These are phyloP conservation scores for Drosophila falleni DNA, from an alignment of 2,888 invertebrate species.

Conservation along the genomic window DNA sequence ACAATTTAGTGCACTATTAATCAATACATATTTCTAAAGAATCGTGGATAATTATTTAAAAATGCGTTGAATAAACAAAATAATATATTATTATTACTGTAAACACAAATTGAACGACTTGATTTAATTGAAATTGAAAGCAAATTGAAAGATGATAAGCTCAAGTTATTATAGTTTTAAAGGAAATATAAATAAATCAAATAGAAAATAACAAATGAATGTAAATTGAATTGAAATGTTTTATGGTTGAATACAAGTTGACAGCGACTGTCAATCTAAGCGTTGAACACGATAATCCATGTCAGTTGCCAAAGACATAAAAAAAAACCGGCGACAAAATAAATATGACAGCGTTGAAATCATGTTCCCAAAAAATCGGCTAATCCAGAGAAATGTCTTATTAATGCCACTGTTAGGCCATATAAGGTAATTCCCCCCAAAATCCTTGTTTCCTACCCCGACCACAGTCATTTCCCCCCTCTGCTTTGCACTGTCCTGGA, in stretches of 20 bases:
- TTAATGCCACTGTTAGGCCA: constrained; percentile 56
- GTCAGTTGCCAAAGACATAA: constrained; percentile 9
- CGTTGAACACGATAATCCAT: constrained; percentile 24
- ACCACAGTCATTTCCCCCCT: neutral
- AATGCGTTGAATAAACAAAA: no score
- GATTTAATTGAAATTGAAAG: neutral
- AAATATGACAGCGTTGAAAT: constrained; percentile 21
- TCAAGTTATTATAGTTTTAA: neutral
- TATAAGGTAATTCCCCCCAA: constrained; percentile 15
- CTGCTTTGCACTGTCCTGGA: no score
- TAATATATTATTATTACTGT: no score
- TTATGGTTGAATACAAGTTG: constrained; percentile 23
- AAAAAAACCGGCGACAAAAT: constrained; percentile 15
- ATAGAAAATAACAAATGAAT: neutral
- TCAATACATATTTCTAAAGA: no score
- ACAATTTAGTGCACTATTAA: neutral
- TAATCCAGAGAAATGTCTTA: constrained; percentile 57
- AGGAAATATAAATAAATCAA: neutral
- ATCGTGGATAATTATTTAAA: no score
- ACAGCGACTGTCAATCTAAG: constrained; percentile 26
- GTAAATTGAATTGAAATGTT: constrained; percentile 19
- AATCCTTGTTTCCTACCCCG: neutral
- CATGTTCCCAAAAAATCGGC: constrained; percentile 14
- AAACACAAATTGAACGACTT: no score
- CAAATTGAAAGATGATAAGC: neutral